Conservation (phyloP, 2,888 invertebrate species). For the Scaeva pyrastri region DNA sequence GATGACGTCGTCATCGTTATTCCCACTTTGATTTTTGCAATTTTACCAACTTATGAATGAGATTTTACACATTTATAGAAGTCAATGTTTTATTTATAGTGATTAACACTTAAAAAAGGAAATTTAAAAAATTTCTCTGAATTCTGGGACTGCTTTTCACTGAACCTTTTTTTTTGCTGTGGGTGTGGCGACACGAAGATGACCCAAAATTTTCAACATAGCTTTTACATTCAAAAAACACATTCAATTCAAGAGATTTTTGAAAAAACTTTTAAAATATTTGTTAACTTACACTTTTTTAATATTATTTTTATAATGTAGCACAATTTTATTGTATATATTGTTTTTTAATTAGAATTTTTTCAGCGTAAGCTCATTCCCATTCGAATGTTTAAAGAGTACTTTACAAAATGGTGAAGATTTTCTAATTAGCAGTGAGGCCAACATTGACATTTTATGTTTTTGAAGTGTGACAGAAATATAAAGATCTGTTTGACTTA, state of each 20-base stretch:
- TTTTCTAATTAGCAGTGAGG: constrained; percentile 71
- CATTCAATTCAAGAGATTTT: constrained; percentile 42
- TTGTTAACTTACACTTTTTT: constrained; percentile 78
- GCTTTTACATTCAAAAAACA: constrained; percentile 67
- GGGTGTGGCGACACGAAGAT: constrained; percentile 80
- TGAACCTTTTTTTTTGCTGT: constrained; percentile 66
- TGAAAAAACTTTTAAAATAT: constrained; percentile 45
- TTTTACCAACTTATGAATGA: constrained; percentile 16
- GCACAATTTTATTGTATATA: constrained; percentile 43
- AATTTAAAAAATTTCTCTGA: not conserved
- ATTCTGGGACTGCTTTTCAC: constrained; percentile 29
- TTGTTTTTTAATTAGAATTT: constrained; percentile 62
- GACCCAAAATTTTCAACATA: constrained; percentile 80
- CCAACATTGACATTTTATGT: constrained; percentile 45
- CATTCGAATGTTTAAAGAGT: constrained; percentile 78
- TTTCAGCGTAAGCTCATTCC: constrained; percentile 68
- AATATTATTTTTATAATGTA: constrained; percentile 56
- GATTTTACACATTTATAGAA: not conserved
- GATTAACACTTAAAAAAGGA: constrained; percentile 18
- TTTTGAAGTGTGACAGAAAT: constrained; percentile 38
- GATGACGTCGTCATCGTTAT: constrained; percentile 70
- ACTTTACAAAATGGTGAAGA: constrained; percentile 80
- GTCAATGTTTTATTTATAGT: not conserved
- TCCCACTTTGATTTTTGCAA: constrained; percentile 22
- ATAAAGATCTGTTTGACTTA: constrained; percentile 39